Percentiles rank a stretch among this genome's conserved stretches.
Evolutionary conservation across 1,140 invertebrate species (phyloP).

Genomic region (Drosophila biarmipes): DNA sequence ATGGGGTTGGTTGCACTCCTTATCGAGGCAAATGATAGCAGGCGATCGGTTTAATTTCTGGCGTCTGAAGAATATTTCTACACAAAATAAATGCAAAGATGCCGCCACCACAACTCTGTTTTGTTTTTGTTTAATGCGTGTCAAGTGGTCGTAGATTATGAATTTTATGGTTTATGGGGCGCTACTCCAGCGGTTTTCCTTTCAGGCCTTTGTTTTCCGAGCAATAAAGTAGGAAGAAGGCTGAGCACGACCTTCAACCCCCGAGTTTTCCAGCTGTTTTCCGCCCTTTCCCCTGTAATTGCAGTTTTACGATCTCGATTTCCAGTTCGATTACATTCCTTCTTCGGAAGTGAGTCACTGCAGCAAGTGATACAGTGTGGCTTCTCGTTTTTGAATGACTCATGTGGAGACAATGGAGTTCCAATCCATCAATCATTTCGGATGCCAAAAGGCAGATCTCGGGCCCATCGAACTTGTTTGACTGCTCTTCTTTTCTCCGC

Average conservation of each 20-base stretch:
- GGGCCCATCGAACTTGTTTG: slow-evolving; percentile 13
- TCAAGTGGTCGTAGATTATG: slow-evolving; percentile 77
- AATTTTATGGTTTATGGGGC: slow-evolving; percentile 70
- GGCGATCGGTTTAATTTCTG: slow-evolving; percentile 28
- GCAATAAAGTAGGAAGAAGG: slow-evolving; percentile 31
- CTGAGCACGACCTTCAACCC: slow-evolving; percentile 15
- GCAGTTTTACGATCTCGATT: slow-evolving; percentile 67
- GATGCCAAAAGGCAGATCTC: slow-evolving; percentile 28
- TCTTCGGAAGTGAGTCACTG: slow-evolving; percentile 53
- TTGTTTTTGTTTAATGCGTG: slow-evolving; percentile 71
- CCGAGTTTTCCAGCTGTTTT: slow-evolving; percentile 15
- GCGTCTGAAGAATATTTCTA: slow-evolving; percentile 33
- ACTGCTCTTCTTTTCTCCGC: slow-evolving; percentile 1
- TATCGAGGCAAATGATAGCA: slow-evolving; percentile 45
- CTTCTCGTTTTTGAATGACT: slow-evolving; percentile 37
- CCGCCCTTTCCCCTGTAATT: slow-evolving; percentile 43
- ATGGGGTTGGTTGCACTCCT: slow-evolving; percentile 7
- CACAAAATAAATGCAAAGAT: slow-evolving; percentile 21
- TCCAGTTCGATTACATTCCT: slow-evolving; percentile 15
- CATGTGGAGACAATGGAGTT: slow-evolving; percentile 34
- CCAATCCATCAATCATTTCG: slow-evolving; percentile 65
- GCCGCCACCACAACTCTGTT: slow-evolving; percentile 19
- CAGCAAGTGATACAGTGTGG: slow-evolving; percentile 7
- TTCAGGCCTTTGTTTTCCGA: slow-evolving; percentile 36
- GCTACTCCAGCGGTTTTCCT: slow-evolving; percentile 47